phyloP scores from a whole-genome alignment of 2,113 vertebrate genomes.

The Potamarius usumacintae region DNA sequence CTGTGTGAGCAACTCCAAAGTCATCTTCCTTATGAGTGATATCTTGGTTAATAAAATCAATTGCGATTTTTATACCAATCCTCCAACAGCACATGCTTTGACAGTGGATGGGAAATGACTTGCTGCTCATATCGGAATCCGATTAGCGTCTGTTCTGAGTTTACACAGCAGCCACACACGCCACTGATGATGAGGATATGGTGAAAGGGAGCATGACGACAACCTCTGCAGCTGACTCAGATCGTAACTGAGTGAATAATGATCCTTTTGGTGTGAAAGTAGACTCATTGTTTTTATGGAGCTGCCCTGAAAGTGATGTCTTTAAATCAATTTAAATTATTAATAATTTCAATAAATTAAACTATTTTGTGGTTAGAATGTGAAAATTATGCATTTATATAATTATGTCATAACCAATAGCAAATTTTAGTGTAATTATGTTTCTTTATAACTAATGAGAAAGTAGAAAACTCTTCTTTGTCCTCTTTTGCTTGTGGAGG shows the following conservation, averaged over 20 bases:
- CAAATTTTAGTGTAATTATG: background rate
- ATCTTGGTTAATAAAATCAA: background rate
- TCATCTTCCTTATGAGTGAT: background rate
- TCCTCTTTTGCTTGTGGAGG: too few relatives aligned
- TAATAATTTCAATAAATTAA: background rate
- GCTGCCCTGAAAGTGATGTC: background rate
- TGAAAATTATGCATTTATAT: background rate
- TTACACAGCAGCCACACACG: background rate
- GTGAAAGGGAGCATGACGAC: background rate
- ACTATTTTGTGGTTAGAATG: background rate
- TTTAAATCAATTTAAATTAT: background rate
- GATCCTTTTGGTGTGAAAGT: background rate
- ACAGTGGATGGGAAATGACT: background rate
- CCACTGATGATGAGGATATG: background rate
- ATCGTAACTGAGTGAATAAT: constrained; percentile 6
- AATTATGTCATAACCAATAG: background rate
- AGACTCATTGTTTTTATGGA: too few relatives aligned
- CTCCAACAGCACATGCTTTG: background rate
- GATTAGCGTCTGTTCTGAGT: background rate
- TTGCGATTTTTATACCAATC: background rate
- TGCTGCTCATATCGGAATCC: background rate
- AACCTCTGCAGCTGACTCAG: background rate
- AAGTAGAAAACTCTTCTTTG: background rate
- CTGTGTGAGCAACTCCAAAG: background rate
- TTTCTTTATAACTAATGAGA: background rate